Base-by-base conservation (phyloP, 2,888 invertebrate species). In the Synanthedon formicaeformis region DNA sequence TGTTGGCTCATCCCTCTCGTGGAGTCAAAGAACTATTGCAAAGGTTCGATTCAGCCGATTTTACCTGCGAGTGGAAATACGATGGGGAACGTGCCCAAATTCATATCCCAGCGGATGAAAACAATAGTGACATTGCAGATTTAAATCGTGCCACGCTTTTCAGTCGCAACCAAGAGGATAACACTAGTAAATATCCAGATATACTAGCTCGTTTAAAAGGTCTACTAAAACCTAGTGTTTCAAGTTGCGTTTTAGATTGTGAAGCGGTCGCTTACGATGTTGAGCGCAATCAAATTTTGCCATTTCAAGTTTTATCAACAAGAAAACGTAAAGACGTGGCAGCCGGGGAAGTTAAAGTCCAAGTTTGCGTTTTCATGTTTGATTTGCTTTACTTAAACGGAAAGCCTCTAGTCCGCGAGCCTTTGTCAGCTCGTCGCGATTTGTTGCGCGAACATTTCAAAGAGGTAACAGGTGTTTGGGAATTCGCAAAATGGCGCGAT, bases 1-100 rank as follows among this genome's bases (percentile, higher is more conserved):
- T 99, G 99, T 88, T 99, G 68, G 99, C 99, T 0, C 98, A 99
- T 73, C 99, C 99, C 3, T 97, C 99, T 0, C 96, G 94, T 76
- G 98, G 97, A 3, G 94, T 99, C 1, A 90, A 92, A 58, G 97
- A 98, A 75, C 94, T 98, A 4, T 81, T 98, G 53, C 90, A 91
- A 56, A 90, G 96, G 67, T 96, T 96, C 80, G 95, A 96, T 56
- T 92, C 93, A 12, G 89, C 94, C 58, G 90, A 92, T 65, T 99
- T 99, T 77, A 98, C 98, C 0, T 99, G 99, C 77, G 99, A 99
- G 85, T 99, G 94, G 92, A 99, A 99, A 78, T 99, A 99, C 78
- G 99, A 99, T 81, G 99, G 99, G 0, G 99, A 99, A 89, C 89
- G 99, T 64, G 99, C 98, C 0, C 99, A 98, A 90, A 92, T 95